A percentile compares a stretch with the other conserved stretches of the same genome.
Conservation (phyloP, 2,888 invertebrate genomes). For the Allophyes oxyacanthae region DNA sequence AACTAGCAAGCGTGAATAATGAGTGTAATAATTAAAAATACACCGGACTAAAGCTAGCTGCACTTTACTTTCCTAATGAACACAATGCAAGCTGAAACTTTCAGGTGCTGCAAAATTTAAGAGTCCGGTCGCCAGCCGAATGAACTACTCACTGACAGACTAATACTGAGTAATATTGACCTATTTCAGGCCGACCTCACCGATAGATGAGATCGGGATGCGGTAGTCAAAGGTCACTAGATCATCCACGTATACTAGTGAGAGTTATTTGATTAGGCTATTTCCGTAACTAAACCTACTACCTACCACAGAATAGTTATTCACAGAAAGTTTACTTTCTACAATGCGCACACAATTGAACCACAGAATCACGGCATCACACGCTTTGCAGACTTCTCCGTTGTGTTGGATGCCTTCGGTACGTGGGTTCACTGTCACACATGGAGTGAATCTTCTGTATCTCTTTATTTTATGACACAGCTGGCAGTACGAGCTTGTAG, state of each 20-base stretch:
- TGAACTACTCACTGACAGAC: slow-evolving; percentile 3
- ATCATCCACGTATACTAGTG: slow-evolving; percentile 15
- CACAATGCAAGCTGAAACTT: slow-evolving; percentile 27
- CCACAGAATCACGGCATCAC: too few species aligned
- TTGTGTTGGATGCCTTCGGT: too few species aligned
- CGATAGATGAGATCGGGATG: slow-evolving; percentile 15
- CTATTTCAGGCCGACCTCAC: slow-evolving; percentile 19
- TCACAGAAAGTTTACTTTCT: neutral
- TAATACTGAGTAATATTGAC: slow-evolving; percentile 1
- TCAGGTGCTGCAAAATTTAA: slow-evolving; percentile 22
- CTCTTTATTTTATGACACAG: too few species aligned
- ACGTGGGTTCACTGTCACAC: too few species aligned
- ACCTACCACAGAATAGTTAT: neutral
- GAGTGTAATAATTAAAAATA: slow-evolving; percentile 43
- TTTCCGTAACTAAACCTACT: neutral
- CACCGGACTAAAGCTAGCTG: slow-evolving; percentile 40
- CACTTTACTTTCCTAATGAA: slow-evolving; percentile 44
- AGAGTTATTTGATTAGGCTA: neutral
- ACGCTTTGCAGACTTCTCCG: too few species aligned
- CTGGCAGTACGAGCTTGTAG: neutral
- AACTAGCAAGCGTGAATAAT: slow-evolving; percentile 34
- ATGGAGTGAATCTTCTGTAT: too few species aligned
- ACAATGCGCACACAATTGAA: too few species aligned
- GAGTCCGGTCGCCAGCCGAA: neutral
- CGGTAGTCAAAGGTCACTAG: slow-evolving; percentile 37